phyloP scores from a whole-genome alignment of 1,140 invertebrate species.

The Grapholita molesta region DNA sequence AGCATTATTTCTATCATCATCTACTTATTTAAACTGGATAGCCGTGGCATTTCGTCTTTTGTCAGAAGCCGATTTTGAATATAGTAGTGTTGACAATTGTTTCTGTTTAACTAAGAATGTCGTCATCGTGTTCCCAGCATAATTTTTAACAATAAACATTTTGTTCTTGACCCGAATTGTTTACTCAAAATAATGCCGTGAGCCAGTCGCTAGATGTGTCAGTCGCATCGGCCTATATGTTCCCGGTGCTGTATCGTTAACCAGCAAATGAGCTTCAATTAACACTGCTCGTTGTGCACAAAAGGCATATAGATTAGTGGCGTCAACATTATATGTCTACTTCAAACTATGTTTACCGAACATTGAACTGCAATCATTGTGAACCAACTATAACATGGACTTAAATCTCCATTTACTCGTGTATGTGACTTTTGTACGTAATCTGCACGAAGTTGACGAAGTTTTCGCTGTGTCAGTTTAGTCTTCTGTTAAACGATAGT shows the following conservation, averaged over 20 bases:
- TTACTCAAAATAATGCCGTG: neutral
- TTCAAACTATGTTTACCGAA: neutral
- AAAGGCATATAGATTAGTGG: conserved; percentile 13
- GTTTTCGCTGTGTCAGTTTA: no score
- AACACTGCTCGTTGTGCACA: neutral
- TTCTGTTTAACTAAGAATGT: neutral
- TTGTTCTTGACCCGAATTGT: conserved; percentile 6
- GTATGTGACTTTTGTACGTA: neutral
- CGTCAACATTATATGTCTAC: conserved; percentile 3
- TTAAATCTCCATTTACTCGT: neutral
- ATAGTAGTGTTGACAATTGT: neutral
- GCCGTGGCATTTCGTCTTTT: no score
- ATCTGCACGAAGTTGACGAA: no score
- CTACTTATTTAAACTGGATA: no score
- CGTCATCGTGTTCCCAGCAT: neutral
- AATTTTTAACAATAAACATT: neutral
- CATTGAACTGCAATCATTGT: no score
- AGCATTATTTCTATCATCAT: no score
- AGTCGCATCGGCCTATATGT: neutral
- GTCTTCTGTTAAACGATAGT: no score
- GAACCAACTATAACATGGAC: no score
- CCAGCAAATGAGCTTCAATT: conserved; percentile 8
- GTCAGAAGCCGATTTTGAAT: neutral
- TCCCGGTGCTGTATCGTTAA: neutral
- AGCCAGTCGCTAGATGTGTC: neutral